These are phyloP conservation scores for Cordilura impudica DNA, from an alignment of 2,888 invertebrate genomes.

Conservation along the genomic window DNA sequence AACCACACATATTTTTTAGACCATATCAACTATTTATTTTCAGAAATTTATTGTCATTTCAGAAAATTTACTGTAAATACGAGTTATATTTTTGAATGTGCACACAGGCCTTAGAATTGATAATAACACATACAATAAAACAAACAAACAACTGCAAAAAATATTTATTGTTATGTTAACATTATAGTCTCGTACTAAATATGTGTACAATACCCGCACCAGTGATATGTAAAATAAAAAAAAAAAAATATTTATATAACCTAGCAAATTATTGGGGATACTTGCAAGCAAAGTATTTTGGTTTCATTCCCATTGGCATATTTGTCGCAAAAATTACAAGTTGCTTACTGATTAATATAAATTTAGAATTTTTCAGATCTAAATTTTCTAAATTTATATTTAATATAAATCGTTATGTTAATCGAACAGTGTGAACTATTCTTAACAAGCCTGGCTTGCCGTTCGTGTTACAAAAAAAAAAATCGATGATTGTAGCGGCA, in stretches of 20 bases:
- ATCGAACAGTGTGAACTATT: too few relatives aligned
- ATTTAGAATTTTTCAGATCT: too few relatives aligned
- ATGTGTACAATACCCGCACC: slow-evolving; percentile 34
- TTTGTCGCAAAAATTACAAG: too few relatives aligned
- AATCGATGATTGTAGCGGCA: too few relatives aligned
- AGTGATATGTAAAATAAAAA: slow-evolving; percentile 15
- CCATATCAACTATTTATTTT: slow-evolving; percentile 50
- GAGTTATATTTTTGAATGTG: neutral
- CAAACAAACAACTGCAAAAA: slow-evolving; percentile 22
- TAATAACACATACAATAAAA: slow-evolving; percentile 33
- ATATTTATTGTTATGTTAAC: slow-evolving; percentile 60
- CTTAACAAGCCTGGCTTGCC: too few relatives aligned
- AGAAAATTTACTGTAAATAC: slow-evolving; percentile 6
- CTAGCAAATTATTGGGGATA: too few relatives aligned
- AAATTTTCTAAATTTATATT: too few relatives aligned
- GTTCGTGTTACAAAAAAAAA: too few relatives aligned
- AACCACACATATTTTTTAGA: slow-evolving; percentile 42
- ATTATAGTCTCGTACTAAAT: slow-evolving; percentile 46
- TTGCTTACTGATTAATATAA: too few relatives aligned
- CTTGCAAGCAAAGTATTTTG: too few relatives aligned
- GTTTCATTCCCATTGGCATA: too few relatives aligned
- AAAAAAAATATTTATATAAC: neutral
- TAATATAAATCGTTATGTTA: too few relatives aligned
- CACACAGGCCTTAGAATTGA: slow-evolving; percentile 15
- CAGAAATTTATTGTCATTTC: slow-evolving; percentile 54